Percentiles rank a stretch among this genome's conserved stretches.
Evolutionary conservation across 2,888 invertebrate species (phyloP).

Genomic region (Agonopterix arenella): DNA sequence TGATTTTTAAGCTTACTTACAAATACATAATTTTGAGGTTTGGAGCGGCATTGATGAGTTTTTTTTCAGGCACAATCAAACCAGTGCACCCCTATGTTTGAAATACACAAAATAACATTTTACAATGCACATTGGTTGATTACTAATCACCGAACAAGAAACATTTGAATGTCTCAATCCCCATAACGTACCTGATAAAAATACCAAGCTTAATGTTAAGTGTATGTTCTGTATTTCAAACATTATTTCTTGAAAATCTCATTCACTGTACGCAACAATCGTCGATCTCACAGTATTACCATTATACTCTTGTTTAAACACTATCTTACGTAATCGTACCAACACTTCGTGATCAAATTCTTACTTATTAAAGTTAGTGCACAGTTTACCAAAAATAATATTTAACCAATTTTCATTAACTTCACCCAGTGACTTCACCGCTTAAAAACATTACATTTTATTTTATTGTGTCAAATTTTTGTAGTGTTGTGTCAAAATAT

Average conservation of each 20-base stretch:
- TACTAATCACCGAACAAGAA: too few species aligned
- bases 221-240: constrained; percentile 47
- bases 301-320: constrained; percentile 27
- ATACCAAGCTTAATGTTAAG: too few species aligned
- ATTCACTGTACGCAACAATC: constrained; percentile 50
- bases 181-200: too few species aligned
- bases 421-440: too few species aligned
- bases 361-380: constrained; percentile 11
- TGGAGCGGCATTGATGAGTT: constrained; percentile 73
- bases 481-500: too few species aligned
- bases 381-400: too few species aligned
- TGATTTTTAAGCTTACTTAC: constrained; percentile 47
- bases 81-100: constrained; percentile 68
- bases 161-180: too few species aligned
- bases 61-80: constrained; percentile 69
- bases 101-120: constrained; percentile 48
- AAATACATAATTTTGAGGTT: constrained; percentile 71
- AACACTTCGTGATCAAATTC: constrained; percentile 16
- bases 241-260: constrained; percentile 45
- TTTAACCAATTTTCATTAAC: too few species aligned
- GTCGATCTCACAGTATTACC: constrained; percentile 45
- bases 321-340: constrained; percentile 16
- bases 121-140: too few species aligned
- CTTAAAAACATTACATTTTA: too few species aligned
- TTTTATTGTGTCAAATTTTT: too few species aligned